phyloP scores from a whole-genome alignment of 2,113 vertebrate genomes.

The Microcebus tavaratra region DNA sequence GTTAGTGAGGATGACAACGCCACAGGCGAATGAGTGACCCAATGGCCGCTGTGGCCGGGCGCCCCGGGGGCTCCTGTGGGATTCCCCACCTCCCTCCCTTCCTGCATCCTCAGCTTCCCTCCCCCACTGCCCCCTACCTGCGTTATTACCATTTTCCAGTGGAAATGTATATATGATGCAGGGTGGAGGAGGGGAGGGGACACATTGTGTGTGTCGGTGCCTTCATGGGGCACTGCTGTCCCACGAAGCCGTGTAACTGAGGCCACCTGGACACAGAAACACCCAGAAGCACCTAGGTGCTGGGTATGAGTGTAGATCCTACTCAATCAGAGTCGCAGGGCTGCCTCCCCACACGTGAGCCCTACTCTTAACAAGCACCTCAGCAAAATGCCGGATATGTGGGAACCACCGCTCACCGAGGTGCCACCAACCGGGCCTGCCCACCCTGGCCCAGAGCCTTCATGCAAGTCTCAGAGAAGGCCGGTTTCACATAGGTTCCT shows the following conservation, averaged over 20 bases:
- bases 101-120: fast-evolving
- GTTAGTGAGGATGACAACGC: neutral
- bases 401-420: neutral
- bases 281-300: fast-evolving
- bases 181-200: neutral
- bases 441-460: neutral
- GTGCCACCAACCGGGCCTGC: neutral
- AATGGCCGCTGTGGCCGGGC: neutral
- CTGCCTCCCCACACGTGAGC: neutral
- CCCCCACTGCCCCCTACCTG: neutral
- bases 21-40: neutral
- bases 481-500: neutral
- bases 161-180: neutral
- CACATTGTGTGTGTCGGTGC: fast-evolving
- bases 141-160: neutral
- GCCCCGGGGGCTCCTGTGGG: fast-evolving
- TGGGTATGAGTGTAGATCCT: neutral
- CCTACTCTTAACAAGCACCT: neutral
- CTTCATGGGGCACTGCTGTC: neutral
- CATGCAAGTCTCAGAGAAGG: neutral
- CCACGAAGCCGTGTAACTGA: fast-evolving
- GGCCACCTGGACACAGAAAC: neutral
- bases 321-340: neutral
- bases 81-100: too few species aligned
- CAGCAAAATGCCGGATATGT: neutral